Base-by-base conservation (phyloP, 2,888 invertebrate genomes). In the Ichneumoninae sp. region DNA sequence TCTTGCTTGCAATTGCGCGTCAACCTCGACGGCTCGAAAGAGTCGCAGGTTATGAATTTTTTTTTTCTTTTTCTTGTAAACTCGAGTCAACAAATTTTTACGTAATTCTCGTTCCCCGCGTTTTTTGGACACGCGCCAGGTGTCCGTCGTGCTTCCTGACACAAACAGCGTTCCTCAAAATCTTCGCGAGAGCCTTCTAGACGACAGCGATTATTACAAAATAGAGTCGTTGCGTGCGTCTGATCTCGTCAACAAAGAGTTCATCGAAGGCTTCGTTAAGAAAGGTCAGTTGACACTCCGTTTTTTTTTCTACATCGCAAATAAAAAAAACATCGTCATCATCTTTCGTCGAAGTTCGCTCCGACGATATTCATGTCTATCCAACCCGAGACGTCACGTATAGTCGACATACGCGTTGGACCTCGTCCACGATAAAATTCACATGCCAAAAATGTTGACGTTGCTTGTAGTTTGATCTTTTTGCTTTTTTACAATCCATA, bases 181-280 rank as follows among this genome's bases (percentile, higher is more conserved):
- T 86, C 89, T 95, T 84, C 89, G 85, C 60, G 90, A 94, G 80
- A 89, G 91, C 78, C 86, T 95, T 79, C 90, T 91, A 40, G 92
- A 94, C 72, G 95, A 95, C 89, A 94, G 93, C 88, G 94, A 95
- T 88, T 95, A 95, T 91, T 96, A 96, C 90, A 94, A 94, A 91
- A 88, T 95, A 72, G 89, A 91, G 68, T 90, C 93, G 79, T 87
- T 96, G 13, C 91, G 91, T 75, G 88, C 94, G n/a, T 91, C 90
- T 62, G 94, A 95, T 87, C 90, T 96, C 26, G 87, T 95, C 62
- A 91, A 94, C 62, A 91, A 92, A 81, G 92, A 94, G 78, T 96
- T 96, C 90, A 93, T 95, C 62, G 94, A 94, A 82, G 94, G 94
- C 86, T 96, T 96, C 91, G 91, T 95, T 10, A 94, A 94, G 88